Evolutionary conservation across 2,888 invertebrate genomes (phyloP), one percentile per base, ranked within the genome.

Genomic region (Limnephilus auricula): DNA sequence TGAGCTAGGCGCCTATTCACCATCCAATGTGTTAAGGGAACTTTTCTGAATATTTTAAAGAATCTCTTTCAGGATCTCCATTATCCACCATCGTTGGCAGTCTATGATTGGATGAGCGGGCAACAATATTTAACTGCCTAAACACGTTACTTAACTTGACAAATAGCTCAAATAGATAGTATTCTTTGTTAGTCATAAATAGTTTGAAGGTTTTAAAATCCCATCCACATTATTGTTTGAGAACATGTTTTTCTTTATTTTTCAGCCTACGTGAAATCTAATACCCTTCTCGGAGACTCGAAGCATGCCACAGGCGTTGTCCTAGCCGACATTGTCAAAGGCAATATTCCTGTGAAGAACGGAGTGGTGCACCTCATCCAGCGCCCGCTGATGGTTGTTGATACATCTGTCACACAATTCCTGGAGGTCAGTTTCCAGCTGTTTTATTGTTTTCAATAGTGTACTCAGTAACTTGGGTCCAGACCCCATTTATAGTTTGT

Each of bases 331-430:
- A 98, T 99, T 93, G 97, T 98, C 13, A 97, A 97, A 94, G 98
- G 98, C 65, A 99, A 99, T 95, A 99, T 99, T 93, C 99, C 99
- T 0, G 98, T 99, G 45, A 97, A 97, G 94, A 99, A 99, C 94
- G 99, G 99, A 65, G 99, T 99, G 0, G 97, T 99, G 6, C 99
- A 99, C 95, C 97, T 99, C 93, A 99, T 99, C 93, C 98, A 98
- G 94, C 97, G 98, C 93, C 99, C 99, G 0, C 96, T 99, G 30
- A 98, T 99, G 98, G 97, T 99, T 92, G 98, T 98, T 89, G 98
- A 99, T 94, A 98, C 98, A n/a, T 97, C 98, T 5, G 97, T 99
- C 93, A 97, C 97, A 93, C 97, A 98, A 94, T 98, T 98, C 94
- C 96, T 99, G 92, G 97, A 98, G 98, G 98, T 98, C 96, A 96